Evolutionary conservation across 2,113 vertebrate genomes (phyloP), one percentile per base, ranked within the genome.

Genomic region (Catharus fuscescens): DNA sequence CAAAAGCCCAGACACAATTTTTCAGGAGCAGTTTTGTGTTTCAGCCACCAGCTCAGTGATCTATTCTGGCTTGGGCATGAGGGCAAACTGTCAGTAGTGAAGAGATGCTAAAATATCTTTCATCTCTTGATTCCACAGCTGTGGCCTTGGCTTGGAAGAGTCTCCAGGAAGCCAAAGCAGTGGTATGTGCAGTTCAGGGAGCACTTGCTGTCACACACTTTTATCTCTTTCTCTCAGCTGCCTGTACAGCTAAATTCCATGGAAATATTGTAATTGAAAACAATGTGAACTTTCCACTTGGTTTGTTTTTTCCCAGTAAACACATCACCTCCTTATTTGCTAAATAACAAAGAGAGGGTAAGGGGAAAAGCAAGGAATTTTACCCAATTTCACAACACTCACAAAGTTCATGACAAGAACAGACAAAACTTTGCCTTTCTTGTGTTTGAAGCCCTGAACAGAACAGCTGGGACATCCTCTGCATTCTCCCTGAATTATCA

Each of bases 111-210:
- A 70, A 89, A 24, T 4, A 6, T 45, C n/a, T 45, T 44, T n/a
- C 34, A 4, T 57, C 77, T 56, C 40, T 19, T 16, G 36, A 38
- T 59, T 85, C 65, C 20, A 9, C 52, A 92, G 89, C 85, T 21
- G 70, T 90, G 83, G 65, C 82, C 44, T 24, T 50, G 70, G 86
- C 92, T 59, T 56, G 88, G 88, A 25, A 52, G 78, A 86, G 88
- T n/a, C 89, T 95, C 40, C 11, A 13, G 62, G 57, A 73, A 50
- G 84, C 88, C 62, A 59, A 90, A 80, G 90, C 52, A n/a, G 70
- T 72, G 94, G 96, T 91, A 72, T 0, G 88, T 79, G 77, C 2
- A 11, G 26, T 16, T 66, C 16, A 32, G 61, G 83, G 56, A 77
- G 19, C 9, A 1, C 9, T 57, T 64, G 42, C 47, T 81, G 31